Conservation (phyloP, 2,797 vertebrate species). For the Falco peregrinus region DNA sequence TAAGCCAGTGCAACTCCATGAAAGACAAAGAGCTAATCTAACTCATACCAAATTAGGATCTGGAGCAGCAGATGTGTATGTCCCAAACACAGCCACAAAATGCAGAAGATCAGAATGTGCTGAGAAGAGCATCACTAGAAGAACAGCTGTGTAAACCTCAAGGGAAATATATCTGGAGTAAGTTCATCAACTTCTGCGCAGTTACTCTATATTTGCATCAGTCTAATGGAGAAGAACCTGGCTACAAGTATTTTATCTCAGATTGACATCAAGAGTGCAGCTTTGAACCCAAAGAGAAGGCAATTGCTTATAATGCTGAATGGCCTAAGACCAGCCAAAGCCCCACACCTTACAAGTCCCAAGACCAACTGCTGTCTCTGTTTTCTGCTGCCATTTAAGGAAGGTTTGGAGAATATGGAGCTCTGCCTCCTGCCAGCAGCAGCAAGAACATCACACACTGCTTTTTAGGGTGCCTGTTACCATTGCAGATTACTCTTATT, state of each 20-base stretch:
- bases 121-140: background rate
- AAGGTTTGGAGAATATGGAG: background rate
- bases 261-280: background rate
- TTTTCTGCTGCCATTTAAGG: background rate
- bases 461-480: background rate
- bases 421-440: background rate
- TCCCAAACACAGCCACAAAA: background rate
- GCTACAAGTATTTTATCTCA: background rate
- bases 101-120: background rate
- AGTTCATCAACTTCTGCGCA: background rate
- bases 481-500: background rate
- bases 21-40: background rate
- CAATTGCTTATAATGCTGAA: background rate
- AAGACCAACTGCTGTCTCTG: background rate
- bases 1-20: background rate
- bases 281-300: background rate
- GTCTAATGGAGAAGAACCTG: background rate
- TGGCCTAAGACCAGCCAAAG: background rate
- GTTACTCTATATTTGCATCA: background rate
- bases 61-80: background rate
- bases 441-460: background rate
- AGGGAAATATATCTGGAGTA: background rate
- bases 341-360: background rate
- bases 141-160: background rate
- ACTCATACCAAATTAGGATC: background rate